These are phyloP conservation scores for Helicoverpa armigera DNA, from an alignment of 1,140 invertebrate species.

Conservation along the genomic window DNA sequence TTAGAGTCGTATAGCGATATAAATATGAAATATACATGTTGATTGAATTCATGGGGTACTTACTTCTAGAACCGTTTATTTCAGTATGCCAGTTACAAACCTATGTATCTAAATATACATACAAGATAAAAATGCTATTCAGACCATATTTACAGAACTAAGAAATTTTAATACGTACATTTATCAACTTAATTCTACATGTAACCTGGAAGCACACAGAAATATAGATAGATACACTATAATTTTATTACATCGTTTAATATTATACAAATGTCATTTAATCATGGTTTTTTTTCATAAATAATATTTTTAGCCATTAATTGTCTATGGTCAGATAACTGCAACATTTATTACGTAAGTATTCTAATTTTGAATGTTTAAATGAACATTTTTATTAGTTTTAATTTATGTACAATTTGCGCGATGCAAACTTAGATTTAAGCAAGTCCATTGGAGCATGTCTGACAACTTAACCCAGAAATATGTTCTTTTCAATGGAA, in stretches of 20 bases:
- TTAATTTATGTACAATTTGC: background rate
- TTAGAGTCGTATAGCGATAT: background rate
- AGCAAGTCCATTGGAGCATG: background rate
- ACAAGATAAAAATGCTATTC: constrained; percentile 70
- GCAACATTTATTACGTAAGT: background rate
- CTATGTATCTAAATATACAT: constrained; percentile 49
- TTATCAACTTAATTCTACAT: constrained; percentile 54
- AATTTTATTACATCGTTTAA: constrained; percentile 48
- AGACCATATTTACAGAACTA: constrained; percentile 65
- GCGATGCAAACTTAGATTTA: background rate
- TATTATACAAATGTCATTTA: constrained; percentile 46
- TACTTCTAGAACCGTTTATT: constrained; percentile 38
- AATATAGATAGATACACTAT: constrained; percentile 66
- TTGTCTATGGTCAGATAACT: background rate
- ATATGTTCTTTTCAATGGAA: background rate
- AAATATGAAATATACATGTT: constrained; percentile 19
- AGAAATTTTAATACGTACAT: constrained; percentile 53
- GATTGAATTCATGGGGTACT: constrained; percentile 33
- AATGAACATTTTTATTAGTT: no score
- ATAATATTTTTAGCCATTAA: constrained; percentile 4
- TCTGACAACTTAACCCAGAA: background rate
- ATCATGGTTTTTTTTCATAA: constrained; percentile 16
- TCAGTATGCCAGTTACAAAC: constrained; percentile 32
- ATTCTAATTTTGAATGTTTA: constrained; percentile 2
- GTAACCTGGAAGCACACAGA: constrained; percentile 72